phyloP scores from a whole-genome alignment of 35 echinoderm and acorn worm species.

The Apostichopus californicus region DNA sequence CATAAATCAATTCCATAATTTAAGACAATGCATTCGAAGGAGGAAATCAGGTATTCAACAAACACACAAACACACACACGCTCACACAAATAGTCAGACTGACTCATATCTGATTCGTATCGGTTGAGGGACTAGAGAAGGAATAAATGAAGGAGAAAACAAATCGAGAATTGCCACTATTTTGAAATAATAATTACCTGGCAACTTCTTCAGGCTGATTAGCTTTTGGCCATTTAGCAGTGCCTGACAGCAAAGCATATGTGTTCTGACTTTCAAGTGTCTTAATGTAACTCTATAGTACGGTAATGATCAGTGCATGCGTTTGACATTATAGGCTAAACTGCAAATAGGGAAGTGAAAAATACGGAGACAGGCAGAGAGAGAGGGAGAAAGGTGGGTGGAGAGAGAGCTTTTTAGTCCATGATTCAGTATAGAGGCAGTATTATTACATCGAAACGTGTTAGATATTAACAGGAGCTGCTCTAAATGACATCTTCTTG shows the following conservation, averaged over 20 bases:
- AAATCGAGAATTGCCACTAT: slow-evolving; percentile 43
- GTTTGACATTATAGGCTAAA: slow-evolving; percentile 27
- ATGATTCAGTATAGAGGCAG: not conserved
- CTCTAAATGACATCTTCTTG: too few species aligned
- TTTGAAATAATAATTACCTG: slow-evolving; percentile 49
- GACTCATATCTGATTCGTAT: slow-evolving; percentile 18
- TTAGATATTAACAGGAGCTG: not conserved
- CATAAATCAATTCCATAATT: slow-evolving; percentile 46
- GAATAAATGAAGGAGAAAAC: slow-evolving; percentile 30
- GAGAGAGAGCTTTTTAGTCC: not conserved
- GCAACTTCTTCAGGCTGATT: slow-evolving; percentile 41
- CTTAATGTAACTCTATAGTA: not conserved
- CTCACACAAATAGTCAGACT: not conserved
- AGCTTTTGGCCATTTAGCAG: slow-evolving; percentile 39
- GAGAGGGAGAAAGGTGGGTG: not conserved
- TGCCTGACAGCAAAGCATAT: slow-evolving; percentile 34
- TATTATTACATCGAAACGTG: not conserved
- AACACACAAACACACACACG: not conserved
- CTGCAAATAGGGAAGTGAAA: not conserved
- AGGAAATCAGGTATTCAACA: not conserved
- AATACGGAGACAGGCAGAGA: not conserved
- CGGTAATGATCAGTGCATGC: slow-evolving; percentile 29
- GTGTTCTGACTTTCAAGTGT: slow-evolving; percentile 9
- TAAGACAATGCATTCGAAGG: not conserved
- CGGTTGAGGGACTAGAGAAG: not conserved